Evolutionary conservation across 2,113 vertebrate species (phyloP).

Genomic region (Syngnathoides biaculeatus): DNA sequence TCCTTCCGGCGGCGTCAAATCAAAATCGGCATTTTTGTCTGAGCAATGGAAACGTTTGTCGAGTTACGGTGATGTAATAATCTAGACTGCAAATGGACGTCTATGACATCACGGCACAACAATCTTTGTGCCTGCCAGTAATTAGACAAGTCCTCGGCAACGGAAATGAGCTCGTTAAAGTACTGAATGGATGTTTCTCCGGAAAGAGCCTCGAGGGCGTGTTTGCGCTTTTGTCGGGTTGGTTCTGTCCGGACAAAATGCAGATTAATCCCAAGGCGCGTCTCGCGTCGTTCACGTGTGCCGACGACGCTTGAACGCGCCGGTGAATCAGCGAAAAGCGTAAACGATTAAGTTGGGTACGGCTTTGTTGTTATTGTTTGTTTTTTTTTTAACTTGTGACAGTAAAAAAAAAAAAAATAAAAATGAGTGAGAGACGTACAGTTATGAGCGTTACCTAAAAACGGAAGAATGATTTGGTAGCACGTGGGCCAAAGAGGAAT

Average conservation of each 20-base stretch:
- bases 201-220: not conserved
- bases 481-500: no score
- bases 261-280: not conserved
- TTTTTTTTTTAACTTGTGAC: not conserved
- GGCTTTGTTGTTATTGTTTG: not conserved
- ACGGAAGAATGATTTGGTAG: no score
- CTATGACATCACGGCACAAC: not conserved
- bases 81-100: not conserved
- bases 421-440: no score
- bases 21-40: no score
- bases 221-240: not conserved
- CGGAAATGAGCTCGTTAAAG: not conserved
- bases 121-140: not conserved
- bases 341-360: not conserved
- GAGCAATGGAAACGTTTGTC: no score
- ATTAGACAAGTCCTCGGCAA: not conserved
- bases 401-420: not conserved
- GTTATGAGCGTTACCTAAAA: no score
- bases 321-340: not conserved
- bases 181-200: not conserved
- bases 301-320: not conserved
- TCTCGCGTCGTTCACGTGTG: not conserved
- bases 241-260: not conserved
- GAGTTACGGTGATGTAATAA: no score
- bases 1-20: no score